A percentile compares a stretch with the other conserved stretches of the same genome.
Conservation (phyloP, 2,888 invertebrate species). For the Iselma pallidipennis region DNA sequence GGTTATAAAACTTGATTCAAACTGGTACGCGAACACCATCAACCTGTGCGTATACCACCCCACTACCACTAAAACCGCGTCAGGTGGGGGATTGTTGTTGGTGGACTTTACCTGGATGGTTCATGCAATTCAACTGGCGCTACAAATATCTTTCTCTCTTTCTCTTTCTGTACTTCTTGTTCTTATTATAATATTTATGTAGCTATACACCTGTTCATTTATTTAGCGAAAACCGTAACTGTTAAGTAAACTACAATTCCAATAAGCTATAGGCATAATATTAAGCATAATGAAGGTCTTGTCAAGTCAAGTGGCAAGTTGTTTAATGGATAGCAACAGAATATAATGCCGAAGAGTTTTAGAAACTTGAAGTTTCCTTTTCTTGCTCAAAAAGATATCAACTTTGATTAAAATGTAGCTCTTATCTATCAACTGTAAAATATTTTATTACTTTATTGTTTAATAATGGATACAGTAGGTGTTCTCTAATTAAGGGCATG, state of each 20-base stretch:
- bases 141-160: background rate
- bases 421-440: no score
- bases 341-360: no score
- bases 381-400: no score
- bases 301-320: no score
- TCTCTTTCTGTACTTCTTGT: background rate
- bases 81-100: no score
- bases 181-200: background rate
- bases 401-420: no score
- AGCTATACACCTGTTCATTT: background rate
- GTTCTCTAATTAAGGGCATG: no score
- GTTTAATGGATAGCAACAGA: no score
- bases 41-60: slow-evolving; percentile 9
- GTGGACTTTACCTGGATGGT: background rate
- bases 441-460: no score
- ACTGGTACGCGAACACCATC: slow-evolving; percentile 24
- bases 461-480: no score
- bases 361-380: slow-evolving; percentile 15
- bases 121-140: background rate
- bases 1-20: slow-evolving; percentile 15
- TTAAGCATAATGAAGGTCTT: no score
- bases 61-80: background rate
- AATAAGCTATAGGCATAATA: background rate
- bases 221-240: background rate
- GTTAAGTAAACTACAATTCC: background rate